phyloP scores from a whole-genome alignment of 2,113 vertebrate species.

The Chaenogobius annularis region DNA sequence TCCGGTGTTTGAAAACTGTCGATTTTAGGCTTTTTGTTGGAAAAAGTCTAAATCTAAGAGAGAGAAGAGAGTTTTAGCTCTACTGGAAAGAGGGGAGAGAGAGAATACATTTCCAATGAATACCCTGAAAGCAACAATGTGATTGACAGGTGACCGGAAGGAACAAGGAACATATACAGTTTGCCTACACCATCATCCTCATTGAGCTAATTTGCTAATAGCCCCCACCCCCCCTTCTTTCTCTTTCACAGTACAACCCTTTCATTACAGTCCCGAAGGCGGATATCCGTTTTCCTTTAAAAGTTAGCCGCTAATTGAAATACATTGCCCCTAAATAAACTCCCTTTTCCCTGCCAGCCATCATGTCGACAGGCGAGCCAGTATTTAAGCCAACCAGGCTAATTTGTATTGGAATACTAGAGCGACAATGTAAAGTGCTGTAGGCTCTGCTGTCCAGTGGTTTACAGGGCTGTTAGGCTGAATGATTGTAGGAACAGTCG shows the following conservation, averaged over 20 bases:
- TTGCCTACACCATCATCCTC: slow-evolving; percentile 62
- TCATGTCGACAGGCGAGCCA: slow-evolving; percentile 89
- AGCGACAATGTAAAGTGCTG: slow-evolving; percentile 64
- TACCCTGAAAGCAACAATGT: no score
- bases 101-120: no score
- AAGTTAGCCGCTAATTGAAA: slow-evolving; percentile 84
- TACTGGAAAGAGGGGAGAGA: no score
- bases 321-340: slow-evolving; percentile 88
- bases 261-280: slow-evolving; percentile 38
- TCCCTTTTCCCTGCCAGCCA: slow-evolving; percentile 83
- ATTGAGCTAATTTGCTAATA: slow-evolving; percentile 81
- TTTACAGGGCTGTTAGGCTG: slow-evolving; percentile 74
- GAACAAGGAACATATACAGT: neutral
- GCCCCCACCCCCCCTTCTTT: neutral
- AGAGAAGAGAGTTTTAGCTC: no score
- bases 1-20: no score
- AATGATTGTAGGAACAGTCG: slow-evolving; percentile 72
- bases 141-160: neutral
- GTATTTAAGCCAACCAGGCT: slow-evolving; percentile 82
- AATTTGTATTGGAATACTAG: slow-evolving; percentile 77
- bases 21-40: no score
- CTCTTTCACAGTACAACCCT: slow-evolving; percentile 9
- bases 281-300: slow-evolving; percentile 64
- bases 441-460: slow-evolving; percentile 31
- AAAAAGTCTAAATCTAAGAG: no score